A percentile compares a stretch with the other conserved stretches of the same genome.
These are phyloP conservation scores for Ibidorhyncha struthersii DNA, from an alignment of 2,113 vertebrate species.

Conservation along the genomic window DNA sequence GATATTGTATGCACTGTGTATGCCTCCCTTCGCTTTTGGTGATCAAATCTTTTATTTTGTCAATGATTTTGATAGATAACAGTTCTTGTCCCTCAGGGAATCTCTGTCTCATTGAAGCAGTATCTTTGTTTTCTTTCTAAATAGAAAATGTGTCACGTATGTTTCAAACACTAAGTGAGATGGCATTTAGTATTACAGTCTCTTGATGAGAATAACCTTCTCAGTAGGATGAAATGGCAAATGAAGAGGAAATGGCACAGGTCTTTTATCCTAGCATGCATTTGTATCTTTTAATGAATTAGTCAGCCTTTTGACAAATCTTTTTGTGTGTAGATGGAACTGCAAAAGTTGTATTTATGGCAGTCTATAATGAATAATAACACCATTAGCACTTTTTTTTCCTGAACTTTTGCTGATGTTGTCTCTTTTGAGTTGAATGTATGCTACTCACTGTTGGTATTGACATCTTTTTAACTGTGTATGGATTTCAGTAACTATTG, in stretches of 20 bases:
- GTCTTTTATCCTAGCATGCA: not conserved
- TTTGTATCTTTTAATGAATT: not conserved
- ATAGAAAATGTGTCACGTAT: not conserved
- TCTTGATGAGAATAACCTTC: not conserved
- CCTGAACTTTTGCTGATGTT: not conserved
- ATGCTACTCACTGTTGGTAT: not conserved
- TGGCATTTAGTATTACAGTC: not conserved
- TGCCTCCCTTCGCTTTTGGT: not conserved
- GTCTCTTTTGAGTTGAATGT: not conserved
- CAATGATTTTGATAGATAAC: not conserved
- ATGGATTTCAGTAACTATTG: not conserved
- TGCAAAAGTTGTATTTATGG: accelerated
- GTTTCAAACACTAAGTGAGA: not conserved
- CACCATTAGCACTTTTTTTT: not conserved
- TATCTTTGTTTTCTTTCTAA: not conserved
- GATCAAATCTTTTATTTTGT: not conserved
- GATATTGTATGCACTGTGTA: not conserved
- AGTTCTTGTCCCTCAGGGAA: not conserved
- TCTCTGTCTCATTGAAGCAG: not conserved
- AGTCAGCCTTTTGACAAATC: not conserved
- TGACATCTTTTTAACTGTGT: not conserved
- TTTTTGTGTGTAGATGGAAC: not conserved
- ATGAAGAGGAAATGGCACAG: not conserved
- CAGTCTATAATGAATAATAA: not conserved
- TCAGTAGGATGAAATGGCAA: not conserved